Conservation (phyloP, 37 sponge, comb jelly and placozoan genomes). For the Petrosia ficiformis region DNA sequence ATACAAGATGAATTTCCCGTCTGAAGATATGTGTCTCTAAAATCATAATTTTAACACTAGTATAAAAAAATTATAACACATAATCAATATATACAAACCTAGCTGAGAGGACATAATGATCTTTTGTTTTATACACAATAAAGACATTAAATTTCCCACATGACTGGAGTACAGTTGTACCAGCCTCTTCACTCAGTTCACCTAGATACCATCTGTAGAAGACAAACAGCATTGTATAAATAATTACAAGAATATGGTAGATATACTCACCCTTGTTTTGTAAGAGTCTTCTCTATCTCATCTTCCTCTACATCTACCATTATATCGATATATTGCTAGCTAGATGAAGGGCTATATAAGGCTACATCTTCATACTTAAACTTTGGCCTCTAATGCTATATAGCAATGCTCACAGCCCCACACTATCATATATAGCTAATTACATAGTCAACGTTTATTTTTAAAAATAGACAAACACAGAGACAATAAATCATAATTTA, state of each 20-base stretch:
- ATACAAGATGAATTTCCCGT: too few relatives aligned
- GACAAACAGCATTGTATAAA: background rate
- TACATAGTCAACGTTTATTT: background rate
- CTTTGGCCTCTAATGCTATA: background rate
- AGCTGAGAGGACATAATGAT: slow-evolving; percentile 2
- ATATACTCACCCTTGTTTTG: slow-evolving; percentile 10
- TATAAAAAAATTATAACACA: too few relatives aligned
- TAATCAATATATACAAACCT: background rate
- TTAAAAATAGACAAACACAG: background rate
- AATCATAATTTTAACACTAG: too few relatives aligned
- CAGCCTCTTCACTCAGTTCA: background rate
- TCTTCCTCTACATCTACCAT: too few relatives aligned
- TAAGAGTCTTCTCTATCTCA: slow-evolving; percentile 4
- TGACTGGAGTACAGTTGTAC: background rate
- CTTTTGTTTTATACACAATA: background rate
- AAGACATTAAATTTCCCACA: background rate
- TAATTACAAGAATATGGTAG: background rate
- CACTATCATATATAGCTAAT: background rate
- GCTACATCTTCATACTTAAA: too few relatives aligned
- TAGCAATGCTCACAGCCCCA: background rate
- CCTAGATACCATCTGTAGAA: slow-evolving; percentile 10
- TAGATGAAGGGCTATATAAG: too few relatives aligned
- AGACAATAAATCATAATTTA: background rate
- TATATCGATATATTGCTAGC: too few relatives aligned
- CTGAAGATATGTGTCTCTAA: too few relatives aligned